Evolutionary conservation across 2,797 vertebrate species (phyloP).

Genomic region (Pseudocheirus occidentalis): DNA sequence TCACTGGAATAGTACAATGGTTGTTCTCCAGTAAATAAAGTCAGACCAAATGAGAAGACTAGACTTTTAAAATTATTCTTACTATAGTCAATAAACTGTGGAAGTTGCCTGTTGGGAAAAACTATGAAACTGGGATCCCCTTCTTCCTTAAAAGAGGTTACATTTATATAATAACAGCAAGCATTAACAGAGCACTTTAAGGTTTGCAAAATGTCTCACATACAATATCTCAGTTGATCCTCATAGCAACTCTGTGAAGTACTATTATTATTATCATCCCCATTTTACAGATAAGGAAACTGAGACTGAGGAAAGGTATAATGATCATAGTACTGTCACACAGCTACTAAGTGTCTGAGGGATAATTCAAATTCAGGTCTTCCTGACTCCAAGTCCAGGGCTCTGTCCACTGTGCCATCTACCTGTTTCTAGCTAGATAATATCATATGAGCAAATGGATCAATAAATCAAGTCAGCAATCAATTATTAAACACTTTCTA

Average conservation of each 20-base stretch:
- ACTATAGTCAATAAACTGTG: neutral
- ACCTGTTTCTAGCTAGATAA: neutral
- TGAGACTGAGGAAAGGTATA: neutral
- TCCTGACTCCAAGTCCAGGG: neutral
- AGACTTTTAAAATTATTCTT: neutral
- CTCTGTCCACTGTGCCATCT: neutral
- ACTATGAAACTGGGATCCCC: neutral
- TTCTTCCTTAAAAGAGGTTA: neutral
- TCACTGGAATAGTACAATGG: neutral
- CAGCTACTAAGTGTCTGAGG: neutral
- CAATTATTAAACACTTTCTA: neutral
- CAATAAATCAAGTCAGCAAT: neutral
- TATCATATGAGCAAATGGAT: neutral
- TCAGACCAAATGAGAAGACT: neutral
- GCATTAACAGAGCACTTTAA: neutral
- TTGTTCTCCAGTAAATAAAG: neutral
- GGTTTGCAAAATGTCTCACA: neutral
- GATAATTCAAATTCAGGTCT: neutral
- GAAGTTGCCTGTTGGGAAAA: neutral
- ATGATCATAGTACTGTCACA: neutral
- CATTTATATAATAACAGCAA: neutral
- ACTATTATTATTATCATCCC: neutral
- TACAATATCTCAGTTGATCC: neutral
- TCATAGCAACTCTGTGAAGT: neutral
- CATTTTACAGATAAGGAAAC: neutral